These are phyloP conservation scores for Cotesia glomerata DNA, from an alignment of 1,140 invertebrate species.

Conservation along the genomic window DNA sequence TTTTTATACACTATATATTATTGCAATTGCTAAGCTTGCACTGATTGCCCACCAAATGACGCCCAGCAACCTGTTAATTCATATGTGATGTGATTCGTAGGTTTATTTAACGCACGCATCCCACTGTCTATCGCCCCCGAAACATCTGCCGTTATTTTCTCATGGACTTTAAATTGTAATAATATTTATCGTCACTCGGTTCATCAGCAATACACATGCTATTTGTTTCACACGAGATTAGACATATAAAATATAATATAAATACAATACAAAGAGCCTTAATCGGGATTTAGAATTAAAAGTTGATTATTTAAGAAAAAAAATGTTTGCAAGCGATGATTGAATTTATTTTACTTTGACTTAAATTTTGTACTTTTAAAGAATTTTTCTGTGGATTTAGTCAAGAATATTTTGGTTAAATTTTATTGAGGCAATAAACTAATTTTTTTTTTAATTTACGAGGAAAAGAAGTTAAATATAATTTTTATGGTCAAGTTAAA, in stretches of 20 bases:
- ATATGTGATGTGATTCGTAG: slow-evolving; percentile 46
- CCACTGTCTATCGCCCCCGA: slow-evolving; percentile 32
- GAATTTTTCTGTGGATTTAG: no score
- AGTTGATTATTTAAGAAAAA: no score
- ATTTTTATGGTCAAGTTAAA: no score
- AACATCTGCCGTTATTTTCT: slow-evolving; percentile 58
- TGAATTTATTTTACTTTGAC: no score
- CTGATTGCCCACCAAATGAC: slow-evolving; percentile 47
- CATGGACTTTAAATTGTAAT: slow-evolving; percentile 44
- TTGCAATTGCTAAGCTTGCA: slow-evolving; percentile 6
- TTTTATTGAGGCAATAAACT: no score
- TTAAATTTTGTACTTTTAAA: no score
- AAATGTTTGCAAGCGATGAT: no score
- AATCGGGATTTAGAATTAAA: no score
- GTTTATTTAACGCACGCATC: slow-evolving; percentile 25
- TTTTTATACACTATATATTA: background rate
- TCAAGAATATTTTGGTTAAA: no score
- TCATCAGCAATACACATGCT: slow-evolving; percentile 47
- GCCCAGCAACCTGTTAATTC: slow-evolving; percentile 51
- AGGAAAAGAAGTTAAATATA: no score
- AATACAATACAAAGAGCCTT: no score
- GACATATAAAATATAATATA: background rate
- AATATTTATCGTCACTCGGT: slow-evolving; percentile 5
- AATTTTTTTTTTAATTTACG: no score
- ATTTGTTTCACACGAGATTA: slow-evolving; percentile 56